Evolutionary conservation across 1,140 invertebrate genomes (phyloP), one percentile per base, ranked within the genome.

Genomic region (Dendrolimus kikuchii): DNA sequence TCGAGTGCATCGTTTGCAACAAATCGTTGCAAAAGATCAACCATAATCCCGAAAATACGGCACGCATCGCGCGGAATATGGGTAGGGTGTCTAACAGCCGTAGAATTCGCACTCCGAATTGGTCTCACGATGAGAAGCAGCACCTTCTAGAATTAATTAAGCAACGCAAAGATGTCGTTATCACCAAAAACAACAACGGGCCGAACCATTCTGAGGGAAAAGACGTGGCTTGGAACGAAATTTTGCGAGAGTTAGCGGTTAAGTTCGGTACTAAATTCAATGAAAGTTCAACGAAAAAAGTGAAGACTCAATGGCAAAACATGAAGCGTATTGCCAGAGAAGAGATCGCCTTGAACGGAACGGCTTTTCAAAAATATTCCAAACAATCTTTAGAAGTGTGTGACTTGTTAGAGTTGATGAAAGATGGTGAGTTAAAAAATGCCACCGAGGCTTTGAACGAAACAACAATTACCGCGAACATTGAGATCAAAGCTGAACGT

Each of bases 21-120:
- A 86, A 86, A 85, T 78, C 78, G 71, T 81, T 84, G 78, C 81
- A 85, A 66, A 83, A 82, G 70, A 85, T 86, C 54, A 81, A 77
- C 46, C 81, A 86, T 67, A 55, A 78, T 53, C 76, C 80, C 1
- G 23, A 23, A 37, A 37, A 10, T 41, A 51, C 48, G 49, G 10
- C 59, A 74, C 61, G 66, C 61, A 38, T 60, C 60, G 9, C 23
- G 3, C 44, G 54, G 45, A 76, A 74, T 55, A 82, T 85, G 77
- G 74, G 75, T 38, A 81, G 77, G 55, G 74, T 81, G 9, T 60
- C 60, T 23, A 71, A 53, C 40, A 58, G 63, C 52, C 72, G 78
- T 6, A 68, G 83, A 4, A 71, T 74, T 5, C 66, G 83, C 42
- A 86, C 78, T 6, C 83, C 82, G 6, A 87, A 87, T 53, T 87